phyloP scores from a whole-genome alignment of 2,797 vertebrate species.

The Sebastes hubbsi region DNA sequence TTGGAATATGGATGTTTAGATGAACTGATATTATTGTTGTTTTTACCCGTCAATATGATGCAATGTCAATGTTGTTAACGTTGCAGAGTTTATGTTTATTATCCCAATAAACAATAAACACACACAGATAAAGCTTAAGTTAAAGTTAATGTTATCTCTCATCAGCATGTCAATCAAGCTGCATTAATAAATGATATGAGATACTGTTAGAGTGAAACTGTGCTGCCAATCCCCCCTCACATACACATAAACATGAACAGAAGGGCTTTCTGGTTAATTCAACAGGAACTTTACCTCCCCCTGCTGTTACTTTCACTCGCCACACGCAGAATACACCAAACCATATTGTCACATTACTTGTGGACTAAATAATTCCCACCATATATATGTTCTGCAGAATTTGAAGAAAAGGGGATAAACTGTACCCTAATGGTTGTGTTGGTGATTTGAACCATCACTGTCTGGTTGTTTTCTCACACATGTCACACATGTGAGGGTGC shows the following conservation, averaged over 20 bases:
- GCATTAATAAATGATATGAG: neutral
- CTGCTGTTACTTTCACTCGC: constrained; percentile 47
- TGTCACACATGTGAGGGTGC: neutral
- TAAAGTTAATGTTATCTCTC: neutral
- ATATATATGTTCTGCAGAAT: neutral
- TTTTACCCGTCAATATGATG: neutral
- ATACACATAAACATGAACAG: neutral
- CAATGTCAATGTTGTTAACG: neutral
- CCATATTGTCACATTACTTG: neutral
- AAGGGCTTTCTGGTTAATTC: neutral
- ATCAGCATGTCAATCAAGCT: neutral
- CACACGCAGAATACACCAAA: neutral
- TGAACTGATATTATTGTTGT: neutral
- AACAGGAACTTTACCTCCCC: constrained; percentile 51
- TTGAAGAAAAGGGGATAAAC: neutral
- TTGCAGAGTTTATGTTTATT: neutral
- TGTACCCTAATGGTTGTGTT: neutral
- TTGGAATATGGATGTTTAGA: neutral
- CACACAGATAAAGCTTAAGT: neutral
- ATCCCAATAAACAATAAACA: neutral
- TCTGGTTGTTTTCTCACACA: neutral
- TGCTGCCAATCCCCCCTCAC: neutral
- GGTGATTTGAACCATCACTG: neutral
- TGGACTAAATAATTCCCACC: neutral
- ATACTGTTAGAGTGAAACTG: neutral